Base-by-base conservation (phyloP, 2,888 invertebrate species). In the Agrenia bidenticulata region DNA sequence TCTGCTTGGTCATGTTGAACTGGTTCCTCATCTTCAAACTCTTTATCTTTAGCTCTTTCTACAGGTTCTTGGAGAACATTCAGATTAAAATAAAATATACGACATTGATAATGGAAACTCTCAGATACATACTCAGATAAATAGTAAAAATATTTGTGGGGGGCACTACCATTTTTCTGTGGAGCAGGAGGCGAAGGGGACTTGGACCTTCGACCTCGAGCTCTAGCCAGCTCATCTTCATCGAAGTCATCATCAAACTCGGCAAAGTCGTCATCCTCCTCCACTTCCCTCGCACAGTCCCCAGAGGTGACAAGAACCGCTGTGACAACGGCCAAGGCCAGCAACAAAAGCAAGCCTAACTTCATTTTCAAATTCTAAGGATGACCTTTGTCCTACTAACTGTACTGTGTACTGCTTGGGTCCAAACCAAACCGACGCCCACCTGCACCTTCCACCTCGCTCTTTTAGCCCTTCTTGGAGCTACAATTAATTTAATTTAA, bases 201-300 rank as follows among this genome's bases (percentile, higher is more conserved):
- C 45, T 37, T 63, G 15, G 65, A 55, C 50, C 65, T 27, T 17
- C 63, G 26, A 2, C 39, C 64, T 39, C 63, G 24, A 1, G 62
- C 41, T n/a, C 58, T 37, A 27, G 69, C 15, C 21, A 68, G 41
- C n/a, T 69, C 71, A 57, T 73, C 72, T 50, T 75, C 73, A 41
- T 73, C 75, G 54, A 75, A 75, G 41, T 74, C 75, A 64, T 75
- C 73, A 60, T 75, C 76, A 66, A 76, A 76, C 54, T 76, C 76
- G 11, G 76, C 73, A 64, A 76, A 76, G 61, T 76, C 75, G 56
- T 75, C 76, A 42, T 75, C 74, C 11, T 69, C 70, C 13, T 69
- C 67, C 4, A 41, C 41, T 41, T 58, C 49, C 45, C 41, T 58
- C 2, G 58, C 58, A n/a, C 24, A 32, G 17, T 58, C 42, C 13